Base-by-base conservation (phyloP, 1,140 invertebrate genomes). In the Argopecten irradians region DNA sequence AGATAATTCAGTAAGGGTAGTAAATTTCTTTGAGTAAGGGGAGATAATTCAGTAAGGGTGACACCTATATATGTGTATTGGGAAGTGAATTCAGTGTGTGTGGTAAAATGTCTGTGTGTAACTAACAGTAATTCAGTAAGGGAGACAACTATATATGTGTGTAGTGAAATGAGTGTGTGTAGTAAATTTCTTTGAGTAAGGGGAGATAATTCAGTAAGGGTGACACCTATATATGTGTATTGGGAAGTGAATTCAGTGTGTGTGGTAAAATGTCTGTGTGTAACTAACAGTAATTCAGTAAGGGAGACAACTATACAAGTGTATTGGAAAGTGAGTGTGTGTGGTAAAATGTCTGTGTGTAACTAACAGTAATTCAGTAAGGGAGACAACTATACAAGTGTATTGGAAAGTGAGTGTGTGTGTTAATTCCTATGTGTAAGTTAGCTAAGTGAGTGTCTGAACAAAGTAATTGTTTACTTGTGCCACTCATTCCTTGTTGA, bases 401-500 rank as follows among this genome's bases (percentile, higher is more conserved):
- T n/a, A n/a, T n/a, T n/a, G n/a, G n/a, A n/a, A 39, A 39, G 36
- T 13, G 5, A 39, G 5, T 13, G 36, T 39, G 36, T 39, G 36
- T 39, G 5, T 5, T 8, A 13, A 39, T 13, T 13, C 5, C 36
- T 39, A 22, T 28, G 14, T 71, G 36, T 39, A 39, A 39, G 36
- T 39, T 5, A n/a, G n/a, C n/a, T n/a, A n/a, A n/a, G n/a, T n/a
- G n/a, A n/a, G 55, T 28, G 8, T 71, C 55, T 55, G 3, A 55
- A 19, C 43, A 5, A 5, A n/a, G 55, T 71, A 71, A 71, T 28
- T 71, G 55, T 71, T 71, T 71, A 71, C 55, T 28, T 28, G 28
- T 71, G 55, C 55, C 55, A 71, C 28, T 71, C 55, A 71, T 71
- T 71, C n/a, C 22, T 71, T 71, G 55, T 71, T 71, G 55, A 71